Conservation (phyloP, 2,888 invertebrate species). For the Drosophila mimetica region DNA sequence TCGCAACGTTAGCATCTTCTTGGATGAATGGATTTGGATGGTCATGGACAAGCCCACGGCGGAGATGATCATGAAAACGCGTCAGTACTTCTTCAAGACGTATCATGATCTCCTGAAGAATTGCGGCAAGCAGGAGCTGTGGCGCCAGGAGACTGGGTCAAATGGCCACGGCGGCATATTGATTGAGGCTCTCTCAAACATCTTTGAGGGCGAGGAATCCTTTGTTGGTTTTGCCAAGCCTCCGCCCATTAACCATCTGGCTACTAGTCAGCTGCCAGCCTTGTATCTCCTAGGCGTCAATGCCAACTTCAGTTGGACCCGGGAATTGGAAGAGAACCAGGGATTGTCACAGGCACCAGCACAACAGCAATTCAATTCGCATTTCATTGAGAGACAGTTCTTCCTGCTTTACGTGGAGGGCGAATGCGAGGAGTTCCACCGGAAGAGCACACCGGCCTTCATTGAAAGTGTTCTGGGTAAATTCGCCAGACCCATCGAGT, state of each 20-base stretch:
- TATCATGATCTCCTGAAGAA: conserved; percentile 47
- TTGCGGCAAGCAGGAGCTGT: conserved; percentile 42
- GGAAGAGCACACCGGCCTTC: conserved; percentile 7
- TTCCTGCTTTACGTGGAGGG: conserved; percentile 51
- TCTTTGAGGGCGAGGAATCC: conserved; percentile 54
- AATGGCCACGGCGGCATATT: too few species aligned
- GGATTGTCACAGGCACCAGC: neutral
- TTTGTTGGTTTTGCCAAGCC: conserved; percentile 28
- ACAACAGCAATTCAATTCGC: conserved; percentile 1
- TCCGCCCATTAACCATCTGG: conserved; percentile 13
- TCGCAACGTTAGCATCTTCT: conserved; percentile 38
- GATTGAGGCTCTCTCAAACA: conserved; percentile 23
- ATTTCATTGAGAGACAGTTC: conserved; percentile 48
- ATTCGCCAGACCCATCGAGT: conserved; percentile 50
- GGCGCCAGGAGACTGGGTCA: too few species aligned
- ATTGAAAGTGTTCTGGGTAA: conserved; percentile 54
- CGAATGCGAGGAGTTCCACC: conserved; percentile 38
- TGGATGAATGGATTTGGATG: conserved; percentile 73
- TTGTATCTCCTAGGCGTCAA: conserved; percentile 49
- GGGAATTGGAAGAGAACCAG: conserved; percentile 8
- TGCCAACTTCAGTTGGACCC: conserved; percentile 44
- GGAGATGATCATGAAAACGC: conserved; percentile 49
- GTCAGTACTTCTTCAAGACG: conserved; percentile 49
- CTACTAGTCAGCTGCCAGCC: conserved; percentile 17
- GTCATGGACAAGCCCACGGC: conserved; percentile 37